Base-by-base conservation (phyloP, 2,113 vertebrate genomes). In the Agelaius phoeniceus region DNA sequence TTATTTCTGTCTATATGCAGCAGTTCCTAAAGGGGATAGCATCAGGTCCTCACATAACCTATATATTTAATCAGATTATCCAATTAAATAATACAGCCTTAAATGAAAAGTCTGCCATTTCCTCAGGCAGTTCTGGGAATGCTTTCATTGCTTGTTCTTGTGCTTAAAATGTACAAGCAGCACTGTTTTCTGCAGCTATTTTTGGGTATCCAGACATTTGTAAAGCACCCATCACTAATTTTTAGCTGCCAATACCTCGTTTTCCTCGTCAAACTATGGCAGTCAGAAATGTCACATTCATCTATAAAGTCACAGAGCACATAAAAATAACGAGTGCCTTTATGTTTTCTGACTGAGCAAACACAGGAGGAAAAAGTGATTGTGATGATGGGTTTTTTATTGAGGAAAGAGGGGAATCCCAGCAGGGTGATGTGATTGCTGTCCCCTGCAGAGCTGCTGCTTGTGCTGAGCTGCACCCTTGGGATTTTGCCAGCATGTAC, bases 11-110 rank as follows among this genome's bases (percentile, higher is more conserved):
- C 3, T 52, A 11, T 19, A 57, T 27, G 26, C 41, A 61, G 85
- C 68, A 61, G 37, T 75, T 94, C 54, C 68, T 72, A 49, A 74
- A 86, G 48, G 20, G n/a, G 41, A 48, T 21, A 67, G 61, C 52
- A 57, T 71, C 80, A 55, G 68, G 26, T 88, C 72, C 88, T 84
- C 48, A 11, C 33, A 63, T 93, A 96, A 90, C 83, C 73, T 90
- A 81, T 61, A 52, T 81, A 77, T 80, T 95, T 92, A 94, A 86
- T 75, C 93, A 68, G 94, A 91, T 94, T 86, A 89, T 89, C 89
- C 84, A 91, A 75, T 87, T 91, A 92, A 95, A 89, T 63, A 82
- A 54, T 57, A 82, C 74, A 75, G 49, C 77, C 44, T 94, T 77
- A 93, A 95, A 93, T 2, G 26, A 89, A 85, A 82, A 96, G 63